Conservation (phyloP, 64 coral and sea anemone genomes). For the Catalaphyllia jardinei region DNA sequence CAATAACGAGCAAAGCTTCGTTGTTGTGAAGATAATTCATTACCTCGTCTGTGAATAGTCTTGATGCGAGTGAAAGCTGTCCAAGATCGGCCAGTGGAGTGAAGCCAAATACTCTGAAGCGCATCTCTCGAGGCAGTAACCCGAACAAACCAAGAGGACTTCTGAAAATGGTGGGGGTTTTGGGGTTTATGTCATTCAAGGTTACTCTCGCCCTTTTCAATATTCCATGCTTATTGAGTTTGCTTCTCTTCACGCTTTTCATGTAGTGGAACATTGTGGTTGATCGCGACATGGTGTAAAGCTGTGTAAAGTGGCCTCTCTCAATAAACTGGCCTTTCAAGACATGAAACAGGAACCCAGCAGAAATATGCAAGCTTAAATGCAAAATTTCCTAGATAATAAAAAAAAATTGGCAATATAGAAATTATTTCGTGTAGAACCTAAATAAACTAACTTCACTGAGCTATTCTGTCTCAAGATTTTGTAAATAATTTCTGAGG, state of each 20-base stretch:
- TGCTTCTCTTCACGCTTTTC: constrained; percentile 82
- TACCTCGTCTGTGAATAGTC: constrained; percentile 71
- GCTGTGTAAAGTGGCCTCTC: neutral
- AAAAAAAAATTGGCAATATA: no score
- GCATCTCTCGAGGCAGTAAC: constrained; percentile 82
- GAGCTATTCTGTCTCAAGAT: neutral
- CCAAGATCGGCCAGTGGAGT: constrained; percentile 77
- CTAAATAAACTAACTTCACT: no score
- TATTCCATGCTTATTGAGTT: constrained; percentile 43
- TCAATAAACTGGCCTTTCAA: neutral
- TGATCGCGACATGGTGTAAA: constrained; percentile 10
- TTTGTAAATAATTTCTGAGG: neutral
- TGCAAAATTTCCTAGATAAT: no score
- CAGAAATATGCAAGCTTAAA: neutral
- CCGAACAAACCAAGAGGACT: constrained; percentile 70
- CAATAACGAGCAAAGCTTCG: constrained; percentile 64
- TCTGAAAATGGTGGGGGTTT: neutral
- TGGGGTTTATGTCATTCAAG: neutral
- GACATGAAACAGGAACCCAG: neutral
- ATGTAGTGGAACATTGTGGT: constrained; percentile 77
- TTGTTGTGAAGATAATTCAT: constrained; percentile 75
- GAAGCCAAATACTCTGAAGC: constrained; percentile 68
- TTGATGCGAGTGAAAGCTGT: constrained; percentile 77
- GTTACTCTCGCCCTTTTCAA: constrained; percentile 36
- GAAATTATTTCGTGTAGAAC: no score